A percentile compares a stretch with the other conserved stretches of the same genome.
phyloP scores from a whole-genome alignment of 2,113 vertebrate genomes.

The Dascyllus trimaculatus region DNA sequence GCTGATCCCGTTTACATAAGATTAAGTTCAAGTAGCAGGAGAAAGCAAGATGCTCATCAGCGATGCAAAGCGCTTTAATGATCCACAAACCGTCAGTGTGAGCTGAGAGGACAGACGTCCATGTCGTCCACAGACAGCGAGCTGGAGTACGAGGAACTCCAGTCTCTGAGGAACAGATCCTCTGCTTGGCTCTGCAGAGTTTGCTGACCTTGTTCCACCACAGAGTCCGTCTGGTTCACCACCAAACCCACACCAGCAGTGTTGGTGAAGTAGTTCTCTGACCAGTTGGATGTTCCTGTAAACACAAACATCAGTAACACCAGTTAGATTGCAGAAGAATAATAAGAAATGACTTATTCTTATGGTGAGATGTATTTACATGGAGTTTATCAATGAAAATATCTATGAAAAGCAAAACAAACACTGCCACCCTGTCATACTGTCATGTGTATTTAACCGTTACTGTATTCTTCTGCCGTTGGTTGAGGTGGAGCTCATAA shows the following conservation, averaged over 20 bases:
- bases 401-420: too few species aligned
- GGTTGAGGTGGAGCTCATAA: too few species aligned
- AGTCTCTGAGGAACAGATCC: slow-evolving; percentile 86
- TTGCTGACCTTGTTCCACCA: slow-evolving; percentile 46
- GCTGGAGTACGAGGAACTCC: slow-evolving; percentile 77
- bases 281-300: slow-evolving; percentile 90
- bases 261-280: slow-evolving; percentile 85
- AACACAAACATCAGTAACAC: neutral
- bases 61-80: neutral
- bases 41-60: slow-evolving; percentile 21
- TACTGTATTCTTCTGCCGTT: too few species aligned
- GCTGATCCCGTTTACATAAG: slow-evolving; percentile 19
- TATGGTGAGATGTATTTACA: too few species aligned
- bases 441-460: too few species aligned
- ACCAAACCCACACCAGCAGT: slow-evolving; percentile 86
- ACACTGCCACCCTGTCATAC: too few species aligned
- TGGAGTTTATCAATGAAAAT: too few species aligned
- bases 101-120: slow-evolving; percentile 63
- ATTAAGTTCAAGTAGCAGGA: slow-evolving; percentile 40
- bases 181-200: slow-evolving; percentile 81
- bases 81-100: neutral
- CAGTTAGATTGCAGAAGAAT: too few species aligned
- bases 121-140: slow-evolving; percentile 44
- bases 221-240: slow-evolving; percentile 84
- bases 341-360: too few species aligned